Evolutionary conservation across 2,797 vertebrate genomes (phyloP).

Genomic region (Dermochelys coriacea): DNA sequence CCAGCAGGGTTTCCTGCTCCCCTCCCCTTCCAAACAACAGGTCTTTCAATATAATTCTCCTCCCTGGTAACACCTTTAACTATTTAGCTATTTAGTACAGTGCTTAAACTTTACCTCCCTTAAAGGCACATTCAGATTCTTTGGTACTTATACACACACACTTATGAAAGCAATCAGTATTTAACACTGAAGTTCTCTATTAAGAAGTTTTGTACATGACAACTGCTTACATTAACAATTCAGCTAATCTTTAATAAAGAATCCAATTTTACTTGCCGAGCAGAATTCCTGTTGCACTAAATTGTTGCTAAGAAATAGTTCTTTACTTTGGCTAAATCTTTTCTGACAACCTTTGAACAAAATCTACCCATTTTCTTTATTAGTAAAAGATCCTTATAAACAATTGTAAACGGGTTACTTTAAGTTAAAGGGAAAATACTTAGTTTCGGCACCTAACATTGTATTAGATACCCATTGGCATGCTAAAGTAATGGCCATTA

Average conservation of each 20-base stretch:
- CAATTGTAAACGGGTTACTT: conserved; percentile 18
- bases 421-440: not conserved
- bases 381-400: not conserved
- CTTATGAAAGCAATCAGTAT: not conserved
- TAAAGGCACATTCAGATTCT: not conserved
- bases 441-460: not conserved
- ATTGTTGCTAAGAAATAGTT: not conserved
- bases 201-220: not conserved
- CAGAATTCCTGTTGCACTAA: not conserved
- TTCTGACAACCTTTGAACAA: conserved; percentile 47
- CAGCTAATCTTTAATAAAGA: conserved; percentile 14
- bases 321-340: conserved; percentile 14
- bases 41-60: conserved; percentile 78
- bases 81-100: conserved; percentile 71
- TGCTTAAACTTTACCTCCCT: conserved; percentile 7
- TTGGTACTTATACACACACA: not conserved
- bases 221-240: not conserved
- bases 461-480: not conserved
- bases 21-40: conserved; percentile 81
- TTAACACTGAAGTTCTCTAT: not conserved
- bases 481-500: not conserved
- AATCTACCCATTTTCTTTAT: not conserved
- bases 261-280: not conserved
- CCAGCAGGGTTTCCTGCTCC: conserved; percentile 86
- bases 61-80: conserved; percentile 87